Evolutionary conservation across 2,888 invertebrate species (phyloP).

Genomic region (Amphimallon solstitiale): DNA sequence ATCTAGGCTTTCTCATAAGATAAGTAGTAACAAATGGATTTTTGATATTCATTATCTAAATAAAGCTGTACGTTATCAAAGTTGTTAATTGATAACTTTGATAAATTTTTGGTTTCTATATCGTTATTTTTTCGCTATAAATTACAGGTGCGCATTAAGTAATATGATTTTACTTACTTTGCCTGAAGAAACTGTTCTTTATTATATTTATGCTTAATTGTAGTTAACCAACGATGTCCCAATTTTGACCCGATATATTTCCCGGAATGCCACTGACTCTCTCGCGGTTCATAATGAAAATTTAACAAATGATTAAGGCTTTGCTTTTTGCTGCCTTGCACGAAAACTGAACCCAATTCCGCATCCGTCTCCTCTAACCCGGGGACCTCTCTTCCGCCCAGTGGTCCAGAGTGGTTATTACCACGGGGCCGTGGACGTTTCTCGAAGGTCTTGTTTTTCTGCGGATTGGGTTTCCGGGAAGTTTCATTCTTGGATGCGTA

Average conservation of each 20-base stretch:
- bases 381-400: constrained; percentile 78
- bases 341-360: constrained; percentile 86
- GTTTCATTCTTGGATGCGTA: constrained; percentile 71
- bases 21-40: too few species aligned
- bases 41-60: too few species aligned
- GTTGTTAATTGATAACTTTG: too few species aligned
- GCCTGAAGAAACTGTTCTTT: constrained; percentile 95
- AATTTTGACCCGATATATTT: constrained; percentile 46
- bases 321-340: constrained; percentile 88
- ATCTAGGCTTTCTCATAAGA: too few species aligned
- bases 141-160: too few species aligned
- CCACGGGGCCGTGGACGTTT: constrained; percentile 79
- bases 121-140: too few species aligned
- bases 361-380: constrained; percentile 68
- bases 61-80: too few species aligned
- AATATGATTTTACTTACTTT: constrained; percentile 72
- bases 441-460: constrained; percentile 74
- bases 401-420: constrained; percentile 64
- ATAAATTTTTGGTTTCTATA: too few species aligned
- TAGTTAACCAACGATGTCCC: constrained; percentile 62
- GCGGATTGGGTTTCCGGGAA: constrained; percentile 74
- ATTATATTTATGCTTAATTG: constrained; percentile 79
- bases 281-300: constrained; percentile 83
- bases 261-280: constrained; percentile 53
- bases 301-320: constrained; percentile 94